Base-by-base conservation (phyloP, 2,113 vertebrate genomes). In the Anhinga anhinga region DNA sequence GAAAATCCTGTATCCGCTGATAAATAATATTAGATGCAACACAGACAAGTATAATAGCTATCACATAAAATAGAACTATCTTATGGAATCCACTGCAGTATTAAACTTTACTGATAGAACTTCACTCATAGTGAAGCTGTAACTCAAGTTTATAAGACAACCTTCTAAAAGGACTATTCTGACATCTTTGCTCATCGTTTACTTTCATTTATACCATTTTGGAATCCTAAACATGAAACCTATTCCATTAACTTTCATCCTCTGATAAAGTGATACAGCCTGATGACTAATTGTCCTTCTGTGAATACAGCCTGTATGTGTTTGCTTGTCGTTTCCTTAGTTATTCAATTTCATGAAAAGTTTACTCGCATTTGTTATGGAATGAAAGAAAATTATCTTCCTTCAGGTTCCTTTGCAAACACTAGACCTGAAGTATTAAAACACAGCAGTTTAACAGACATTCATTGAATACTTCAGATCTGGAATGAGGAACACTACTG, bases 141-240 rank as follows among this genome's bases (percentile, higher is more conserved):
- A 86, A 79, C 2, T 34, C 79, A 73, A 11, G 17, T 67, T 79
- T 27, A 34, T 45, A 84, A 56, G 17, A 67, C 38, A 19, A 47
- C 38, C 32, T 62, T 56, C 55, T 18, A 38, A 73, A 93, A 86
- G 78, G 58, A 72, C 92, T 82, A 50, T 69, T 55, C 11, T 89
- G 47, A 71, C 81, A 80, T 71, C 76, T 72, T 63, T 84, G 45
- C 15, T n/a, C 77, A 50, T 63, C 20, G 7, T 21, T 47, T 85
- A 55, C 19, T 90, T 77, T 76, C 82, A 74, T 84, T 80, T 88
- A 66, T 76, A 95, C 76, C 53, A 56, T 45, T 67, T 16, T 58
- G 19, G 82, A 77, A 93, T 89, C 70, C 86, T 94, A 74, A 86
- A 91, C 77, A 73, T 86, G 29, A 92, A 95, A 91, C 44, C 80